Conservation (phyloP, 2,888 invertebrate genomes). For the Lasioglossum vierecki region DNA sequence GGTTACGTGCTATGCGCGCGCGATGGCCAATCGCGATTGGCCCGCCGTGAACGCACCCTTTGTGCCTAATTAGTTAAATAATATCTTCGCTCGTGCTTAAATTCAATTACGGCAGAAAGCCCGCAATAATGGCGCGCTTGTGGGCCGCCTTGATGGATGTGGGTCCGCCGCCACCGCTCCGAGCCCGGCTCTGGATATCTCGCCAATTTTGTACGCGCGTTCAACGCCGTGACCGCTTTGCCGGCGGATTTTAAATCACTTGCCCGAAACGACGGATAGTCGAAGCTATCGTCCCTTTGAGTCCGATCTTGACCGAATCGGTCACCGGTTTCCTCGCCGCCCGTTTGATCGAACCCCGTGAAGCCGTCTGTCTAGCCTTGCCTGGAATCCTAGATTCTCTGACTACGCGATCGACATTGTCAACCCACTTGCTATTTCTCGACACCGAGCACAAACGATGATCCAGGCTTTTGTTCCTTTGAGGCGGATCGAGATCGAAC, state of each 20-base stretch:
- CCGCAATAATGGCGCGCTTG: conserved; percentile 82
- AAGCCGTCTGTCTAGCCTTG: neutral
- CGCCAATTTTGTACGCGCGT: conserved; percentile 58
- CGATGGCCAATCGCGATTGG: conserved; percentile 74
- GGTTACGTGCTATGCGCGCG: conserved; percentile 50
- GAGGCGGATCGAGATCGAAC: neutral
- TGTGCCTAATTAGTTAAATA: conserved; percentile 83
- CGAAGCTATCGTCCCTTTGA: conserved; percentile 10
- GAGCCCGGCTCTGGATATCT: conserved; percentile 60
- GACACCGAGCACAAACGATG: neutral
- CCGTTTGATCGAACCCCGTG: conserved; percentile 6
- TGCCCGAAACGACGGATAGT: neutral
- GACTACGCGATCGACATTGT: neutral
- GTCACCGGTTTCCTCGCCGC: neutral
- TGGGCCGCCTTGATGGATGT: conserved; percentile 82
- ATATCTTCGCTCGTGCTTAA: conserved; percentile 83
- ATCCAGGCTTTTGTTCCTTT: neutral
- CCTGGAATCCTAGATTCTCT: neutral
- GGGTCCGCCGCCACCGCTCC: conserved; percentile 60
- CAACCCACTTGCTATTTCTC: neutral
- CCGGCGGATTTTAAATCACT: conserved; percentile 24
- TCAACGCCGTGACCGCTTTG: conserved; percentile 22
- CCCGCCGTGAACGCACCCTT: conserved; percentile 80
- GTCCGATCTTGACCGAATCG: neutral
- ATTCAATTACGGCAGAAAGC: conserved; percentile 81